phyloP scores from a whole-genome alignment of 2,113 vertebrate species.

The Hyla sarda region DNA sequence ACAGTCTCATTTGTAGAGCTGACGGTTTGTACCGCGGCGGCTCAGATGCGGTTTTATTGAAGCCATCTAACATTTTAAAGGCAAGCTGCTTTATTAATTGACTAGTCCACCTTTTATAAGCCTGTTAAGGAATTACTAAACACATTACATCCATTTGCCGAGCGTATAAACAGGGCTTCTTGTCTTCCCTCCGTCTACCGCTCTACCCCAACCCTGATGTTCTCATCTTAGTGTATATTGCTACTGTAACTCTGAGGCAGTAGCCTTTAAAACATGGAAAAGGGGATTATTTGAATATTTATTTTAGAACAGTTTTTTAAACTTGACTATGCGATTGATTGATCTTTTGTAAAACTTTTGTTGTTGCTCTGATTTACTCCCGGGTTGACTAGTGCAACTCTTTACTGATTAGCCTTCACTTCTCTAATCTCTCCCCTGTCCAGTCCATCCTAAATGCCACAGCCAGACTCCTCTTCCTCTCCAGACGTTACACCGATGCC shows the following conservation, averaged over 20 bases:
- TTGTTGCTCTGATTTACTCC: too few species aligned
- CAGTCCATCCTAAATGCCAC: too few species aligned
- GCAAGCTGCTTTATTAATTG: constrained; percentile 35
- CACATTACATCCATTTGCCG: neutral
- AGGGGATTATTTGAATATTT: too few species aligned
- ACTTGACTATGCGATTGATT: too few species aligned
- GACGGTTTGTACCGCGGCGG: neutral
- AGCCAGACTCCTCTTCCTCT: too few species aligned
- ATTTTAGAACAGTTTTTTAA: too few species aligned
- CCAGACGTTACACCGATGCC: too few species aligned
- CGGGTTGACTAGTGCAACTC: too few species aligned
- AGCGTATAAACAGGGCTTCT: neutral
- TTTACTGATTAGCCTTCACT: too few species aligned
- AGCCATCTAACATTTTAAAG: constrained; percentile 41
- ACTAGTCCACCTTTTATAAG: constrained; percentile 34
- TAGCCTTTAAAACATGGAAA: too few species aligned
- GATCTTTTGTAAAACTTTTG: too few species aligned
- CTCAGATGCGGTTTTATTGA: constrained; percentile 24
- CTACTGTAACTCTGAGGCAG: neutral
- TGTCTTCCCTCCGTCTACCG: neutral
- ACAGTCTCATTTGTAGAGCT: constrained; percentile 26
- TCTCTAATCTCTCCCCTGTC: too few species aligned
- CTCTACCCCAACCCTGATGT: neutral
- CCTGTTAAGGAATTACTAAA: constrained; percentile 17
- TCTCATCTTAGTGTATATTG: neutral